Percentiles rank a stretch among this genome's conserved stretches.
phyloP scores from a whole-genome alignment of 2,113 vertebrate genomes.

The Muntiacus reevesi region DNA sequence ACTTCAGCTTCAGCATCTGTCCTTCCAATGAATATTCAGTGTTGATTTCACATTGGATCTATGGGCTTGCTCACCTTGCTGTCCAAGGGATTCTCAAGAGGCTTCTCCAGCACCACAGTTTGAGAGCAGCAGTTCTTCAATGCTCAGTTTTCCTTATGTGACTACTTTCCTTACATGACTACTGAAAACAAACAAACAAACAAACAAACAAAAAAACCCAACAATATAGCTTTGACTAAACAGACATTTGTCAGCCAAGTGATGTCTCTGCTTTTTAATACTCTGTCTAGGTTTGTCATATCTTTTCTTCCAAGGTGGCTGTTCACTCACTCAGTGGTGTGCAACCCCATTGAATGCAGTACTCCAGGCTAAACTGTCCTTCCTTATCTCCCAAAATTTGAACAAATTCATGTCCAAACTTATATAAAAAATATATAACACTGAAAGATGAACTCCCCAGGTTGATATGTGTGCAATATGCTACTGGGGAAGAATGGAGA shows the following conservation, averaged over 20 bases:
- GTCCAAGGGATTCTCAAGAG: background rate
- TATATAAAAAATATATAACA: background rate
- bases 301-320: background rate
- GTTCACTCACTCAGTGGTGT: background rate
- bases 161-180: background rate
- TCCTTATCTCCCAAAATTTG: background rate
- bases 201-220: background rate
- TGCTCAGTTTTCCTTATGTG: background rate
- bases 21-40: background rate
- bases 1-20: background rate
- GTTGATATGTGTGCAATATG: background rate
- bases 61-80: background rate
- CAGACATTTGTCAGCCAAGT: background rate
- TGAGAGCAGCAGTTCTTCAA: background rate
- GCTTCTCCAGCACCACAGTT: background rate
- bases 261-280: background rate
- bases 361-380: background rate
- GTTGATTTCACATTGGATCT: background rate
- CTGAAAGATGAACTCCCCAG: background rate
- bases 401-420: background rate
- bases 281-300: background rate
- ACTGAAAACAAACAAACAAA: background rate
- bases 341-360: background rate
- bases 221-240: background rate
- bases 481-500: background rate